Conservation (phyloP, 2,113 vertebrate species). For the Hymenochirus boettgeri region DNA sequence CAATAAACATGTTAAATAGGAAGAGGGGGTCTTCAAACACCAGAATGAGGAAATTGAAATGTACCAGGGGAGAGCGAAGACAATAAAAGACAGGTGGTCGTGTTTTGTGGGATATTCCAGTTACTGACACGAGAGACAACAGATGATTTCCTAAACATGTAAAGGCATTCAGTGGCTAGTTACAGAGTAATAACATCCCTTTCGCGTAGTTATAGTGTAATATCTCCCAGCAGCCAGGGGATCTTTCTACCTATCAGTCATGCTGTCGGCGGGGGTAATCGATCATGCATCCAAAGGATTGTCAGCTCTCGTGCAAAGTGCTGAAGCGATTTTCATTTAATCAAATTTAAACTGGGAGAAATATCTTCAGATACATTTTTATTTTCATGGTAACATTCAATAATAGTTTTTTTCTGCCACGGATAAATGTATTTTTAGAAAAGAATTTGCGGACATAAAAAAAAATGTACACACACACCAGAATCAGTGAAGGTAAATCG, state of each 20-base stretch:
- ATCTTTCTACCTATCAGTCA: constrained; percentile 29
- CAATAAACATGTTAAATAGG: constrained; percentile 34
- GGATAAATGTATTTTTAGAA: no score
- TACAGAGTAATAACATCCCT: constrained; percentile 31
- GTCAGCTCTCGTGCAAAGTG: constrained; percentile 5
- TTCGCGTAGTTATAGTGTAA: background rate
- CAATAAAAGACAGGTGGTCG: constrained; percentile 32
- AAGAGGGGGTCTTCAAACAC: constrained; percentile 20
- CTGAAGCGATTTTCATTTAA: no score
- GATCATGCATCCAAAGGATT: constrained; percentile 1
- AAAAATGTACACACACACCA: no score
- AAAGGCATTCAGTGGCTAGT: constrained; percentile 22
- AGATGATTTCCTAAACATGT: constrained; percentile 41
- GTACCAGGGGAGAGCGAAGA: constrained; percentile 7
- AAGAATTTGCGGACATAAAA: no score
- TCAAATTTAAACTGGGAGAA: no score
- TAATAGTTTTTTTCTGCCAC: no score
- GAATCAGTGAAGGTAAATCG: no score
- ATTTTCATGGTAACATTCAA: no score
- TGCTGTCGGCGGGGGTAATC: constrained; percentile 6
- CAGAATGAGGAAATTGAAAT: constrained; percentile 22
- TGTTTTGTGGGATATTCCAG: constrained; percentile 17
- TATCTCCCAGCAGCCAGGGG: background rate
- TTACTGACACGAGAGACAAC: constrained; percentile 18
- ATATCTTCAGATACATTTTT: no score